phyloP scores from a whole-genome alignment of 2,797 vertebrate species.

The Sebastes diploproa region DNA sequence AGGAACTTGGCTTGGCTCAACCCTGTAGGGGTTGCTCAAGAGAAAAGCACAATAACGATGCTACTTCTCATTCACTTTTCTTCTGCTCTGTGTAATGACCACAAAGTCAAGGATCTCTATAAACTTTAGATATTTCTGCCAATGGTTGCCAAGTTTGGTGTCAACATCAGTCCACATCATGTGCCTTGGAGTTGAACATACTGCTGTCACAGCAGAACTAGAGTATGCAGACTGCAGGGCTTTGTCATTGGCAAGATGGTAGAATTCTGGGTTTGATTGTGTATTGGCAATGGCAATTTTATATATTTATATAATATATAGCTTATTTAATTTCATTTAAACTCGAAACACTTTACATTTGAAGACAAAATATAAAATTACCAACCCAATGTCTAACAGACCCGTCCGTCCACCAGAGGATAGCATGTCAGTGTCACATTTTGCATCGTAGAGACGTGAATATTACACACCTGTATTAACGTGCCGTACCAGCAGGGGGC shows the following conservation, averaged over 20 bases:
- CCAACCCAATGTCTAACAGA: too few relatives aligned
- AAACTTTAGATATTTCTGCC: not conserved
- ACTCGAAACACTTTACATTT: too few relatives aligned
- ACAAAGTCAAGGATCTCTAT: not conserved
- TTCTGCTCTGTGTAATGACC: conserved; percentile 7
- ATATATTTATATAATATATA: too few relatives aligned
- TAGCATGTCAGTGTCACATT: too few relatives aligned
- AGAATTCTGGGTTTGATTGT: not conserved
- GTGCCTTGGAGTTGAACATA: not conserved
- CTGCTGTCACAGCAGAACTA: not conserved
- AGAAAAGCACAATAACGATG: conserved; percentile 14
- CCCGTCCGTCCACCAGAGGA: too few relatives aligned
- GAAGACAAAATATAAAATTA: too few relatives aligned
- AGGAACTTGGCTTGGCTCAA: not conserved
- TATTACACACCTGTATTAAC: too few relatives aligned
- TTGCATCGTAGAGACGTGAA: too few relatives aligned
- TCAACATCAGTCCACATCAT: not conserved
- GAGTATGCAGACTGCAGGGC: not conserved
- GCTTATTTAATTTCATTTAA: too few relatives aligned
- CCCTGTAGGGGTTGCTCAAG: not conserved
- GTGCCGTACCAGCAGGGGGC: too few relatives aligned
- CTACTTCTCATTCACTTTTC: not conserved
- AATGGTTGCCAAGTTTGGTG: not conserved
- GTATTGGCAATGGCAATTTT: too few relatives aligned
- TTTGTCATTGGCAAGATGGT: not conserved